A percentile compares a stretch with the other conserved stretches of the same genome.
These are phyloP conservation scores for Scaptomyza reducta DNA, from an alignment of 2,888 invertebrate genomes.

Conservation along the genomic window DNA sequence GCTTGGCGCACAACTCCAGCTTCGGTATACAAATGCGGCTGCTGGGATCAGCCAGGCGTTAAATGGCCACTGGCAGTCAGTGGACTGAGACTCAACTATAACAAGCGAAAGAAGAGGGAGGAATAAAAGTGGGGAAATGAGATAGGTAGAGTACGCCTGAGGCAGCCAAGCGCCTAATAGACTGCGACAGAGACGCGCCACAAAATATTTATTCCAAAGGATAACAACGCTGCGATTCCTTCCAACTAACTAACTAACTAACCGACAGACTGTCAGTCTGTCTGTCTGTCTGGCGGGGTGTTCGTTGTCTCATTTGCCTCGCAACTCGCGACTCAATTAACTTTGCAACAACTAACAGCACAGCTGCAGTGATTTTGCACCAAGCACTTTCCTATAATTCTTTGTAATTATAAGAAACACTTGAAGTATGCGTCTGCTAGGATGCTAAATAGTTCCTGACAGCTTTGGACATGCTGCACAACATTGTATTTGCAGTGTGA, in stretches of 20 bases:
- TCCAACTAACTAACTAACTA: background rate
- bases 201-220: conserved; percentile 3
- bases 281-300: background rate
- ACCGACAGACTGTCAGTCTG: background rate
- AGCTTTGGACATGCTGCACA: conserved; percentile 13
- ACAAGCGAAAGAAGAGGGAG: too few relatives aligned
- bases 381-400: background rate
- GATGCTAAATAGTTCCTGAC: conserved; percentile 14
- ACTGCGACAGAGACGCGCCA: conserved; percentile 56
- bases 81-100: conserved; percentile 28
- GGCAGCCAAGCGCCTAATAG: conserved; percentile 76
- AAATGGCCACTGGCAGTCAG: conserved; percentile 71
- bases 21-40: conserved; percentile 38
- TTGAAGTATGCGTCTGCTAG: conserved; percentile 15
- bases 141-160: conserved; percentile 7
- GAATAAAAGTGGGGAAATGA: background rate
- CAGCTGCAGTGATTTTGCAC: background rate
- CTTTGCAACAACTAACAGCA: conserved; percentile 6
- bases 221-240: conserved; percentile 3
- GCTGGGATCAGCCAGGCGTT: conserved; percentile 64
- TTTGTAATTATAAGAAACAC: conserved; percentile 17
- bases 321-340: conserved; percentile 35
- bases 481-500: too few relatives aligned
- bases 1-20: conserved; percentile 10
- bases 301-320: conserved; percentile 27